Base-by-base conservation (phyloP, 2,888 invertebrate species). In the Parochlus steinenii region DNA sequence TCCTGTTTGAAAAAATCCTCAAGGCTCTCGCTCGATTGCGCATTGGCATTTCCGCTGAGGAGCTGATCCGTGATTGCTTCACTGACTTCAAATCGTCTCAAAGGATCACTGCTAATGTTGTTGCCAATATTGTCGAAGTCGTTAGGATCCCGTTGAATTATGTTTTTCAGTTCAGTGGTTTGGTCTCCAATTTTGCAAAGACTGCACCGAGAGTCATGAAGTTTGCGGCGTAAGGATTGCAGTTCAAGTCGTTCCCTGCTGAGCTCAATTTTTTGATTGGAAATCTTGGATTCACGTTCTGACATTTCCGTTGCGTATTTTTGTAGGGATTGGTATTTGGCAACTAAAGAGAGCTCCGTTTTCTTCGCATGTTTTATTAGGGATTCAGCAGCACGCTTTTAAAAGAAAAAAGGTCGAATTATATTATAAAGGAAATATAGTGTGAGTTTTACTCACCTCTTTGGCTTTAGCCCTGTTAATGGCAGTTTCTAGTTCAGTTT, bases 171-270 rank as follows among this genome's bases (percentile, higher is more conserved):
- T 19, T 36, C 36, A 17, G 23, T 24, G 12, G 36, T 30, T 18
- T 36, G 29, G 4, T 54, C 52, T 3, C 52, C 52, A 41, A 58
- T 51, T 37, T 50, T 50, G 39, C 58, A 58, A 2, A 59, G 46
- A n/a, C 55, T 48, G 24, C 58, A 58, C 31, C 51, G 51, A 5
- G 44, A 46, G 29, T 52, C 48, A 8, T 49, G 48, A 6, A 57
- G 40, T 35, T 49, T 48, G 12, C 46, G 41, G 37, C 51, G 52
- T 0, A 52, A 23, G 29, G 50, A 50, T 18, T 56, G 53, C 20
- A 59, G 14, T 3, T 50, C 45, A 4, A 58, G 47, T 16, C 57
- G 56, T 39, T 59, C 56, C 37, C 54, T 52, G 1, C 55, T 47
- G 3, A 59, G 37, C 1, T 50, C 39, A 24, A 57, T 41, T 17